Conservation (phyloP, 92 coral and sea anemone species). For the Epizoanthus rinbou region DNA sequence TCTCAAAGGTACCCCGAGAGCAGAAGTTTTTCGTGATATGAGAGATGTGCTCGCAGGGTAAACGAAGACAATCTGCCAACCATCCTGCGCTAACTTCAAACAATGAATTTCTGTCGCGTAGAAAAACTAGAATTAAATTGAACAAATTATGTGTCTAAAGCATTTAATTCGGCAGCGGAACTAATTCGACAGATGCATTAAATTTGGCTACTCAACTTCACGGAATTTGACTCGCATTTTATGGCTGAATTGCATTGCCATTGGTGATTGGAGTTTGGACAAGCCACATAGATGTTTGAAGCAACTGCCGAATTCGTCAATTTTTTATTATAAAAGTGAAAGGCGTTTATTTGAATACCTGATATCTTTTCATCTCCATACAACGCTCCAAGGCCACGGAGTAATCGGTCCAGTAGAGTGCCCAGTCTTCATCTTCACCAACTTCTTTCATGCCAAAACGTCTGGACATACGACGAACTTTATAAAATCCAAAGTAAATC, state of each 20-base stretch:
- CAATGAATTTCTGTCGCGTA: too few species aligned
- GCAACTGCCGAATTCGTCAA: too few species aligned
- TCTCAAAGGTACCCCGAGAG: background rate
- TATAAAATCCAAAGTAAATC: conserved; percentile 6
- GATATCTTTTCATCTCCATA: conserved; percentile 98
- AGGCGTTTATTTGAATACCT: conserved; percentile 50
- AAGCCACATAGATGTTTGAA: too few species aligned
- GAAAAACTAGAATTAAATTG: background rate
- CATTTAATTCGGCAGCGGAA: background rate
- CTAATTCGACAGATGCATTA: too few species aligned
- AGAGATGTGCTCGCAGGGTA: too few species aligned
- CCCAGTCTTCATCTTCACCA: conserved; percentile 99
- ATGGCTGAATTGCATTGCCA: too few species aligned
- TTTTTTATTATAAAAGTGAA: background rate
- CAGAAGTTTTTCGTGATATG: too few species aligned
- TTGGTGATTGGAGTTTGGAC: too few species aligned
- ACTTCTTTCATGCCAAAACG: conserved; percentile 98
- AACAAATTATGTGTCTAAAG: background rate
- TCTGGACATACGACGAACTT: conserved; percentile 93
- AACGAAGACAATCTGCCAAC: too few species aligned
- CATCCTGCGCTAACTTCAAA: too few species aligned
- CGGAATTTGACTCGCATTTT: too few species aligned
- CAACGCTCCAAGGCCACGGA: conserved; percentile 96
- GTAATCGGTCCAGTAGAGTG: conserved; percentile 92
- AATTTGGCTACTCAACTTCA: too few species aligned